Base-by-base conservation (phyloP, 2,888 invertebrate species). In the Limnephilus rhombicus region DNA sequence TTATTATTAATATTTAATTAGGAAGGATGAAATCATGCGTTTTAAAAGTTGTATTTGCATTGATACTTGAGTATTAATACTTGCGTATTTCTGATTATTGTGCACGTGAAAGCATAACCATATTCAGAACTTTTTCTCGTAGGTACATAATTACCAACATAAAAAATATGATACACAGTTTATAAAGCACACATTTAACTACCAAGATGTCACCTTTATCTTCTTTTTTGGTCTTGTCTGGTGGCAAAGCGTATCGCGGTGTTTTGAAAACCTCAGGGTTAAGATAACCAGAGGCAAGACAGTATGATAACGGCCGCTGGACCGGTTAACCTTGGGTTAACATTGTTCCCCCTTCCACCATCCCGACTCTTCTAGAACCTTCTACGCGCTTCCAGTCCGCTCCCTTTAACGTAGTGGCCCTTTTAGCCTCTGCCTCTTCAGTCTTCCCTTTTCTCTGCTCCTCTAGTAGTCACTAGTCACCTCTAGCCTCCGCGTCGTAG, bases 241-340 rank as follows among this genome's bases (percentile, higher is more conserved):
- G 34, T 41, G 83, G 24, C 41, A 83, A 4, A 13, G 86, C 45
- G 41, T 86, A 86, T 86, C 29, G 83, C 90, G 34, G 68, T 90
- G 24, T 90, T 90, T 49, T 83, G 29, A 34, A 49, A 53, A 90
- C 82, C 85, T 45, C 45, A 31, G 91, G 53, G 86, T 80, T 37
- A 80, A 86, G 91, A 91, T 91, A 91, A 91, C 91, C 91, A 80
- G 85, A 86, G 91, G 31, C 68, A 82, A 85, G 88, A 82, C 81
- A 83, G 86, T 83, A 88, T 91, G 93, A 93, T 93, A 93, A 93
- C 91, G 91, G 90, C 91, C 92, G 85, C 91, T 80, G 87, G 83
- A 92, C 88, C 88, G 87, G 93, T 93, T 92, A 91, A 89, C 93
- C 93, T 93, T 93, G 92, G 85, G 90, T 85, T 88, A 91, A 89